Evolutionary conservation across 53 echinoderm and acorn worm genomes (phyloP).

Genomic region (Echinarachnius parma): DNA sequence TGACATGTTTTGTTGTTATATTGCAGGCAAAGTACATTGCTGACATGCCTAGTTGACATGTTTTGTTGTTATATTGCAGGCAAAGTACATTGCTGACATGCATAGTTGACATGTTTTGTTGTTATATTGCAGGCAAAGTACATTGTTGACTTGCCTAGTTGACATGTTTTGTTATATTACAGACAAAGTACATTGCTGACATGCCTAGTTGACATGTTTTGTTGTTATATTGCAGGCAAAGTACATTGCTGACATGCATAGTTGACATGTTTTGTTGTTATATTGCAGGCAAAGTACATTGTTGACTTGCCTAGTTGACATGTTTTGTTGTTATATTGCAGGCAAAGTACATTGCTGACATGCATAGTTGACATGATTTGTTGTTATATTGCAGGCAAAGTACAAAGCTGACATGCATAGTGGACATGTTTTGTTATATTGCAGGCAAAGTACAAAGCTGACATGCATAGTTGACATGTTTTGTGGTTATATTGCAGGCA

Average conservation of each 20-base stretch:
- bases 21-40: slow-evolving; percentile 85
- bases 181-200: slow-evolving; percentile 82
- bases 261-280: no score
- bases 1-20: no score
- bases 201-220: no score
- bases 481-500: no score
- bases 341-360: slow-evolving; percentile 83
- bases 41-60: slow-evolving; percentile 97
- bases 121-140: slow-evolving; percentile 92
- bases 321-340: no score
- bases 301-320: slow-evolving; percentile 95
- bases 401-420: slow-evolving; percentile 89
- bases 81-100: slow-evolving; percentile 84
- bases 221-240: no score
- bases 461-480: slow-evolving; percentile 98
- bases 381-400: no score
- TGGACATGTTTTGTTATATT: no score
- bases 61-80: no score
- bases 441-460: slow-evolving; percentile 83
- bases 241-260: slow-evolving; percentile 86
- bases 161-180: no score
- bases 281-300: slow-evolving; percentile 86
- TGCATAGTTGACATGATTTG: no score
- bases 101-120: no score
- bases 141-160: slow-evolving; percentile 90